Percentiles rank a stretch among this genome's conserved stretches.
Conservation (phyloP, 2,888 invertebrate species). For the Tenthredo livida region DNA sequence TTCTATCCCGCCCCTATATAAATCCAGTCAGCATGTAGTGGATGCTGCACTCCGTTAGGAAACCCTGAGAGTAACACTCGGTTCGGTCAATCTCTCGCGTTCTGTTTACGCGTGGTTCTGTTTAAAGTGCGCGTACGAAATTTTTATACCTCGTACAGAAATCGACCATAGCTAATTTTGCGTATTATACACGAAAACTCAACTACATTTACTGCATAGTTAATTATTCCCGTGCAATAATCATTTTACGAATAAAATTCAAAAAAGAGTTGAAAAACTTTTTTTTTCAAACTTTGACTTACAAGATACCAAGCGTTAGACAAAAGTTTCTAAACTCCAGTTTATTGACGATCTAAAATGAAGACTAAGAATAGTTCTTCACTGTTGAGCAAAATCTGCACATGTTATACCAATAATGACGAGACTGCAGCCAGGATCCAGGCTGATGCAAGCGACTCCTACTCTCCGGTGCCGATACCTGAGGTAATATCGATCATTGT, state of each 20-base stretch:
- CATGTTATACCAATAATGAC: constrained; percentile 66
- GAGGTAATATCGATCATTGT: constrained; percentile 19
- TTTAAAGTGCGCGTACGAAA: background rate
- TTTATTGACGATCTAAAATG: no score
- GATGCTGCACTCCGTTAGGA: constrained; percentile 38
- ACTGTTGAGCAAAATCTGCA: constrained; percentile 70
- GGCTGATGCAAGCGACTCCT: constrained; percentile 53
- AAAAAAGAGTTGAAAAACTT: background rate
- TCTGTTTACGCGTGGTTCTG: background rate
- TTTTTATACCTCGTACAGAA: no score
- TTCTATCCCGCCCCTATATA: constrained; percentile 26
- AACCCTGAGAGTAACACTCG: constrained; percentile 6
- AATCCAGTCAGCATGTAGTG: constrained; percentile 12
- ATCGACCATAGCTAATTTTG: no score
- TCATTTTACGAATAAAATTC: background rate
- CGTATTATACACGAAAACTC: no score
- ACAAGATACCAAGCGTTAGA: no score
- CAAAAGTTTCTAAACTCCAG: background rate
- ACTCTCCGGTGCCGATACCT: background rate
- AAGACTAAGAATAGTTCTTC: constrained; percentile 68
- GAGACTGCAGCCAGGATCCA: constrained; percentile 36
- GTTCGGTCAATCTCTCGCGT: background rate
- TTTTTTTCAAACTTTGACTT: background rate
- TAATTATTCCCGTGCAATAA: no score
- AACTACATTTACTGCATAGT: no score